These are phyloP conservation scores for Drosophila fungiperda DNA, from an alignment of 2,888 invertebrate species.

Conservation along the genomic window DNA sequence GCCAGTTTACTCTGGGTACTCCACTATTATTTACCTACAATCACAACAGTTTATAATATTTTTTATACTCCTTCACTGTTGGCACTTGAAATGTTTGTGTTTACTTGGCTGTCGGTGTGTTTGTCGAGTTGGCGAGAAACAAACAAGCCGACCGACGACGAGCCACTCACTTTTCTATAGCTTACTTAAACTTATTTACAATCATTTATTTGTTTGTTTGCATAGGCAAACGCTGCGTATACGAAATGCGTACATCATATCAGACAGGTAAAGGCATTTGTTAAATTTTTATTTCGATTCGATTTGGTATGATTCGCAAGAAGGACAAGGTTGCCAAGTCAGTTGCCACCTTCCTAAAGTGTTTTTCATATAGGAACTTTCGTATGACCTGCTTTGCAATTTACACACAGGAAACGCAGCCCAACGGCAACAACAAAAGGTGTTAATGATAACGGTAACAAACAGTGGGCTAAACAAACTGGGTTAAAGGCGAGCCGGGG, in stretches of 20 bases:
- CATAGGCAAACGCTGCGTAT: constrained; percentile 51
- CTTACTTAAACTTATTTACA: constrained; percentile 50
- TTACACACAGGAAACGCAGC: constrained; percentile 35
- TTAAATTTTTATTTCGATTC: constrained; percentile 24
- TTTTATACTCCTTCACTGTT: constrained; percentile 42
- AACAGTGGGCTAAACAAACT: constrained; percentile 42
- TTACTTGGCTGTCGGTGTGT: constrained; percentile 46
- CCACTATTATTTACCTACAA: constrained; percentile 67
- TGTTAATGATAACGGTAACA: constrained; percentile 52
- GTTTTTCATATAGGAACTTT: constrained; percentile 1
- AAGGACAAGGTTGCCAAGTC: constrained; percentile 38
- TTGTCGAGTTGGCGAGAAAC: constrained; percentile 42
- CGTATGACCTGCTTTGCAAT: constrained; percentile 17
- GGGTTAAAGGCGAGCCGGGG: constrained; percentile 57
- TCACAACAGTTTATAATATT: constrained; percentile 68
- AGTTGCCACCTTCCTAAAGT: not conserved
- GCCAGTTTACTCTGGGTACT: constrained; percentile 26
- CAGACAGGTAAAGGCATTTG: constrained; percentile 9
- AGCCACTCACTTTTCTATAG: constrained; percentile 59
- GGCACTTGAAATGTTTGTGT: constrained; percentile 57
- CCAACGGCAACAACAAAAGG: constrained; percentile 26
- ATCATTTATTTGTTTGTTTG: constrained; percentile 47
- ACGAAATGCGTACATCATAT: constrained; percentile 54
- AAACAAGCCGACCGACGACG: constrained; percentile 44
- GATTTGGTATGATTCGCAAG: constrained; percentile 27